phyloP scores from a whole-genome alignment of 2,888 invertebrate species.

The Nymphalis urticae region DNA sequence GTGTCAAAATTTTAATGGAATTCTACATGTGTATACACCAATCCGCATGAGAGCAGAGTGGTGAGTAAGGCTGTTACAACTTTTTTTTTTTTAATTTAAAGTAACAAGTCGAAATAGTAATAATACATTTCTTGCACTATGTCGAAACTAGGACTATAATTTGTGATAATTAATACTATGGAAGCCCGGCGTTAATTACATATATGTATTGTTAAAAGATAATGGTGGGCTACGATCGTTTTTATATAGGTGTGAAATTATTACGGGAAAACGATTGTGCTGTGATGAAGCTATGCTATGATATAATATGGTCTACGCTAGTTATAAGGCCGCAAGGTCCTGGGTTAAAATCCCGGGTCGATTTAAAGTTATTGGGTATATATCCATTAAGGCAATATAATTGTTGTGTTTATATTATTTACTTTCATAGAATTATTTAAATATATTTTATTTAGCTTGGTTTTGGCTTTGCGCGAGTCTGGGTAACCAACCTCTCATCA shows the following conservation, averaged over 20 bases:
- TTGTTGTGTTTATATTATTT: not conserved
- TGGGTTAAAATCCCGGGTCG: no score
- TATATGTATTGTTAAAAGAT: conserved; percentile 3
- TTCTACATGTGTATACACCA: no score
- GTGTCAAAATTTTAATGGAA: no score
- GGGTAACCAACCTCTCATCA: no score
- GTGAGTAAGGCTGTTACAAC: no score
- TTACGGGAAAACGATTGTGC: not conserved
- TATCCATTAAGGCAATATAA: no score
- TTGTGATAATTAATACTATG: conserved; percentile 15
- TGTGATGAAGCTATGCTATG: conserved; percentile 8
- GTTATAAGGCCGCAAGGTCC: no score
- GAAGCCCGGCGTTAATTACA: conserved; percentile 16
- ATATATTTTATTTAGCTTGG: not conserved
- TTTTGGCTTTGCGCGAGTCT: no score
- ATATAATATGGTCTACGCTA: not conserved
- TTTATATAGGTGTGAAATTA: conserved; percentile 31
- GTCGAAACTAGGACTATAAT: not conserved
- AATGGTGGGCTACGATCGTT: conserved; percentile 11
- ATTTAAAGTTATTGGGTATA: not conserved
- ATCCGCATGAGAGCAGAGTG: no score
- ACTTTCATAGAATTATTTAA: not conserved
- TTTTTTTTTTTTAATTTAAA: no score
- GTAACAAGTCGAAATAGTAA: no score
- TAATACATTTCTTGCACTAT: not conserved